Evolutionary conservation across 2,888 invertebrate species (phyloP).

Genomic region (Emmelina monodactyla): DNA sequence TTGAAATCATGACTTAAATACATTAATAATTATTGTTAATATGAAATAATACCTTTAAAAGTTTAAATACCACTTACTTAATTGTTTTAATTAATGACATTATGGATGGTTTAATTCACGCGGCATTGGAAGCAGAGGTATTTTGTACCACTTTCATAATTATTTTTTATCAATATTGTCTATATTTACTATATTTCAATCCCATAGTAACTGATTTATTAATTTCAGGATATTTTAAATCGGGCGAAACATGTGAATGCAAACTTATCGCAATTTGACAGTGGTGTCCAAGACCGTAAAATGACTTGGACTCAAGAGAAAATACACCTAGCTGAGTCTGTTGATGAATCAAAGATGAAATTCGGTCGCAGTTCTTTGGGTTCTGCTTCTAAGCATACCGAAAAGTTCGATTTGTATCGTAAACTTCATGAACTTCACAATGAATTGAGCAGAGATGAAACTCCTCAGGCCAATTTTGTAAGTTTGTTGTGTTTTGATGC

Average conservation of each 20-base stretch:
- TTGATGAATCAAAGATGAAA: constrained; percentile 57
- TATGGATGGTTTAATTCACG: constrained; percentile 68
- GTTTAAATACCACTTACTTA: constrained; percentile 47
- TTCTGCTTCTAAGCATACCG: constrained; percentile 37
- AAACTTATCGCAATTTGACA: constrained; percentile 50
- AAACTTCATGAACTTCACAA: constrained; percentile 58
- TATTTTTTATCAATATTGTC: constrained; percentile 21
- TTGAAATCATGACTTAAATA: constrained; percentile 63
- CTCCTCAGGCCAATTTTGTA: constrained; percentile 50
- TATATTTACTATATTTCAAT: constrained; percentile 12
- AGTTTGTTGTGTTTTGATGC: constrained; percentile 28
- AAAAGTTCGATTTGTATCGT: constrained; percentile 60
- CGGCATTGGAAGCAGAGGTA: constrained; percentile 66
- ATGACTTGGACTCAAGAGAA: constrained; percentile 65
- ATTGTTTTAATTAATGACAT: constrained; percentile 59
- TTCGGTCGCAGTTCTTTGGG: constrained; percentile 49
- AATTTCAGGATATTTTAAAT: constrained; percentile 54
- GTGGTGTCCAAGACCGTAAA: constrained; percentile 59
- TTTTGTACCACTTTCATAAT: constrained; percentile 33
- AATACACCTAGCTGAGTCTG: constrained; percentile 56
- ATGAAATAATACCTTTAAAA: constrained; percentile 51
- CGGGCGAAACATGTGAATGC: constrained; percentile 61
- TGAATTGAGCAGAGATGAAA: constrained; percentile 55
- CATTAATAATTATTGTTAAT: constrained; percentile 48
- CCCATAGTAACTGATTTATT: constrained; percentile 10